Evolutionary conservation across 2,797 vertebrate species (phyloP).

Genomic region (Acestrorhynchus altus): DNA sequence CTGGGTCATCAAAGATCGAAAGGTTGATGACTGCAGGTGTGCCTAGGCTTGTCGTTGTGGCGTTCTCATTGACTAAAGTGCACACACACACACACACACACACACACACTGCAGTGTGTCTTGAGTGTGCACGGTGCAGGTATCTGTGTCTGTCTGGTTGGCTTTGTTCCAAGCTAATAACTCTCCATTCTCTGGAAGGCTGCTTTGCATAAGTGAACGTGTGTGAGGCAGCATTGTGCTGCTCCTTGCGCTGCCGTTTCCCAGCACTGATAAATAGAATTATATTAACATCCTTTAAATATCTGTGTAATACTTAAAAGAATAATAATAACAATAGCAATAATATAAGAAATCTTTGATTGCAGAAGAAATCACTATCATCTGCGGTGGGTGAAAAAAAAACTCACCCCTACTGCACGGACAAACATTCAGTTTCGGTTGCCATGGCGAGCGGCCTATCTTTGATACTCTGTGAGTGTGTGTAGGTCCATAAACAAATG

Average conservation of each 20-base stretch:
- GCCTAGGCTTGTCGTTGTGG: slow-evolving; percentile 61
- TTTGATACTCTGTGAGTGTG: slow-evolving; percentile 71
- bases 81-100: slow-evolving; percentile 16
- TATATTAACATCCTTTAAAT: slow-evolving; percentile 62
- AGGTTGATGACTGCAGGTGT: slow-evolving; percentile 50
- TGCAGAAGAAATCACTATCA: slow-evolving; percentile 45
- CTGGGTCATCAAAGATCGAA: slow-evolving; percentile 18
- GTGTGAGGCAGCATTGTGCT: slow-evolving; percentile 22
- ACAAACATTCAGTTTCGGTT: slow-evolving; percentile 73
- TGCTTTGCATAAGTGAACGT: slow-evolving; percentile 50
- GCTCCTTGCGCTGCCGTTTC: slow-evolving; percentile 35
- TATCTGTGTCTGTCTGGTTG: slow-evolving; percentile 48
- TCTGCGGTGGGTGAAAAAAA: slow-evolving; percentile 49
- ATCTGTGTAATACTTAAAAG: slow-evolving; percentile 56
- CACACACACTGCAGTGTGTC: background rate
- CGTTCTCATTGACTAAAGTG: slow-evolving; percentile 53
- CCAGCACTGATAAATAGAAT: slow-evolving; percentile 57
- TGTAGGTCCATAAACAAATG: slow-evolving; percentile 74
- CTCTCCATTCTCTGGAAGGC: slow-evolving; percentile 35
- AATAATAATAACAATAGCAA: slow-evolving; percentile 52
- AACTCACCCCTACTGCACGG: slow-evolving; percentile 60
- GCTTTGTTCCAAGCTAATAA: slow-evolving; percentile 33
- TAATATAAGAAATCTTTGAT: slow-evolving; percentile 69
- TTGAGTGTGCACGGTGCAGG: slow-evolving; percentile 1
- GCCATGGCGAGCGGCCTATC: slow-evolving; percentile 66